Conservation (phyloP, 35 echinoderm and acorn worm genomes). For the Diadema setosum region DNA sequence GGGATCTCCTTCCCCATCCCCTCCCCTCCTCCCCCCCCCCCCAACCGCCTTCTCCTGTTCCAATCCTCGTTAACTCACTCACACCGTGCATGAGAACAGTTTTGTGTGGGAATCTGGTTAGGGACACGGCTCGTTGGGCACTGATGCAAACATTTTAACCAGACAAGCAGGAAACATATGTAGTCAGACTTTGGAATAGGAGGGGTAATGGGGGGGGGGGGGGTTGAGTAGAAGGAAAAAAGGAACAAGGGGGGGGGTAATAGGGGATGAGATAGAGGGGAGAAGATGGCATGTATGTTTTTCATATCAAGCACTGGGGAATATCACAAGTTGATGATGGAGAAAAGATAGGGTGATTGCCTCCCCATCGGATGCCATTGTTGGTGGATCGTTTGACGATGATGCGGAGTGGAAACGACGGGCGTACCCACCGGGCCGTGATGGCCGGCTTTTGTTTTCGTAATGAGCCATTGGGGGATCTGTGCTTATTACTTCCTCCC, state of each 20-base stretch:
- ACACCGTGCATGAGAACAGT: too few species aligned
- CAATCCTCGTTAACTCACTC: too few species aligned
- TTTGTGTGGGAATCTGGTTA: background rate
- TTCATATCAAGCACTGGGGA: background rate
- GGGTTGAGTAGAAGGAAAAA: background rate
- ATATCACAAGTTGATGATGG: slow-evolving; percentile 26
- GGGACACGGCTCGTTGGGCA: background rate
- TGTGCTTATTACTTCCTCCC: background rate
- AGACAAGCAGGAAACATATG: slow-evolving; percentile 12
- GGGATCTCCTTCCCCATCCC: too few species aligned
- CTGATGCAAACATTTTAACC: background rate
- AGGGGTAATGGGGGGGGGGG: background rate
- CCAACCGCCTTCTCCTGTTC: too few species aligned
- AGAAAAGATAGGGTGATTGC: background rate
- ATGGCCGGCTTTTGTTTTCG: background rate
- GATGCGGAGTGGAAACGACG: background rate
- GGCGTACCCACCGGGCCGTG: background rate
- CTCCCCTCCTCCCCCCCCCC: too few species aligned
- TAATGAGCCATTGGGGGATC: background rate
- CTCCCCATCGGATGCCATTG: background rate
- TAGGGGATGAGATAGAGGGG: too few species aligned
- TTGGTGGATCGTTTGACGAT: background rate
- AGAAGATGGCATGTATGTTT: too few species aligned
- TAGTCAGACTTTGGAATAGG: background rate
- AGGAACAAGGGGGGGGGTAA: background rate